phyloP scores from a whole-genome alignment of 2,113 vertebrate species.

The Cryptomyrus ogoouensis region DNA sequence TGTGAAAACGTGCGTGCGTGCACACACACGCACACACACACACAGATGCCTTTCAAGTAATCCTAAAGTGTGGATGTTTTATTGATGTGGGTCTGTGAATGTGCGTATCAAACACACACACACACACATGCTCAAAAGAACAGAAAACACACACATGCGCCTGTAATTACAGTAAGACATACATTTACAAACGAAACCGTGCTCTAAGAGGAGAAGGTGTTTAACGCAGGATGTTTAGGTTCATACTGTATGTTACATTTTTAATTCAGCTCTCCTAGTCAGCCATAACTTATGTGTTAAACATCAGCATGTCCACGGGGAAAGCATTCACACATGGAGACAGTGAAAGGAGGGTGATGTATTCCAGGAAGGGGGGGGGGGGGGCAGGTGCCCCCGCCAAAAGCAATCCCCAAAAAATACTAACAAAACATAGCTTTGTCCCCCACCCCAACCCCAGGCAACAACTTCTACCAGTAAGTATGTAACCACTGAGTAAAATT shows the following conservation, averaged over 20 bases:
- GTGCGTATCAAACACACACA: neutral
- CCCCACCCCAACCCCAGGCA: neutral
- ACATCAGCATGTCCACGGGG: neutral
- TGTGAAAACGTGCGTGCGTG: neutral
- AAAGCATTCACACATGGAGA: neutral
- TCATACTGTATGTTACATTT: neutral
- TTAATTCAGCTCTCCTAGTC: neutral
- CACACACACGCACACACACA: slow-evolving; percentile 25
- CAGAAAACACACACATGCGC: neutral
- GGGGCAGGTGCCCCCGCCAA: neutral
- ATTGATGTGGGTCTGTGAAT: neutral
- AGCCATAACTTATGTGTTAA: neutral
- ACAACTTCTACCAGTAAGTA: neutral
- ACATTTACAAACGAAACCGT: neutral
- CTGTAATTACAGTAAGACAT: neutral
- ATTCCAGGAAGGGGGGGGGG: neutral
- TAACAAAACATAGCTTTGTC: neutral
- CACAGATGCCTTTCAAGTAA: neutral
- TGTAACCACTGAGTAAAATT: neutral
- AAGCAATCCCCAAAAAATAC: neutral
- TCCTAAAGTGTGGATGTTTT: neutral
- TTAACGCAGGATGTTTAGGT: neutral
- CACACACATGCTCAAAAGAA: neutral
- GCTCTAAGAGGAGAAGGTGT: neutral
- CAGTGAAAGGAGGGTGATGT: neutral